Evolutionary conservation across 2,888 invertebrate species (phyloP), one percentile per base, ranked within the genome.

Genomic region (Ophion slaviceki): DNA sequence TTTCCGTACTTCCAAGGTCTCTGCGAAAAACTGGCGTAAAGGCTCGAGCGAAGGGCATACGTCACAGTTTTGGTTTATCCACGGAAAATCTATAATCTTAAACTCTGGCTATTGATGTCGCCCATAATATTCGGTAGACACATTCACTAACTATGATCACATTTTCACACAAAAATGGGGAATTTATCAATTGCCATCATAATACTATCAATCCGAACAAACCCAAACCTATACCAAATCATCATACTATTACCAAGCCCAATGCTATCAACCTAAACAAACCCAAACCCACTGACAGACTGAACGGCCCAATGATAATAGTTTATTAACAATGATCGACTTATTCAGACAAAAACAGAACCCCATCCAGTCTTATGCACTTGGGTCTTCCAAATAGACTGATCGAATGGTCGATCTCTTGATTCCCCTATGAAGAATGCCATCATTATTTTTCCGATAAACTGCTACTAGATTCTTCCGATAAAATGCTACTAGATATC

Each of bases 1-100:
- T 80, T 82, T 80, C 68, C 66, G 68, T 66, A 76, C 61, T 82
- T 59, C 80, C 68, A 80, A 81, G 76, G 75, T 76, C 70, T 81
- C 67, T 20, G 64, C 2, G 36, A 20, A 53, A 28, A n/a, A 62
- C 61, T 72, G 40, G 66, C 53, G 78, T 17, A 77, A 66, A 71
- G 72, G 80, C 66, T 76, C n/a, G 40, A 32, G 28, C 36, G 66
- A 53, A 75, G 59, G 71, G 14, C 70, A 72, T 47, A 71, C 53
- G 70, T 61, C 67, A 45, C 32, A 62, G 57, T 79, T 80, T 66
- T 67, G 80, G 82, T 82, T 71, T 79, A 66, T 72, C 66, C 74
- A 80, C 76, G 67, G 17, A 6, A 53, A 32, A 24, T 20, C 45
- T 80, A 32, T 5, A 59, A 74, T n/a, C 24, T 28, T 20, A 36